Percentiles rank a stretch among this genome's conserved stretches.
These are phyloP conservation scores for Acanthochromis polyacanthus DNA, from an alignment of 2,113 vertebrate genomes.

Conservation along the genomic window DNA sequence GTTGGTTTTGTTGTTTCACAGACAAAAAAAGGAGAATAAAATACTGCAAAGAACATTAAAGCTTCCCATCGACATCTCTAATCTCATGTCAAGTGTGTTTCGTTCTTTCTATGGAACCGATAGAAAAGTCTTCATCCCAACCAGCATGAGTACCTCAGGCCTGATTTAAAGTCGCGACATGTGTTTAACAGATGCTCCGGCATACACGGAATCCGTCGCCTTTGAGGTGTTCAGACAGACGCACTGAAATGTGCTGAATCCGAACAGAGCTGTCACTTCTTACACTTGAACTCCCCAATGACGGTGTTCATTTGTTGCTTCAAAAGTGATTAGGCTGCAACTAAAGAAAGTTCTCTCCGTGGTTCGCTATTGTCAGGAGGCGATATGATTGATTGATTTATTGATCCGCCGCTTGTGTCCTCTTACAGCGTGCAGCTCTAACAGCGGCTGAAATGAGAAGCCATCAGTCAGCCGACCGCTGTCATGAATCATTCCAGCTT, in stretches of 20 bases:
- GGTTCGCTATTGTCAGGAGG: slow-evolving; percentile 40
- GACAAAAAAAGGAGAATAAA: too few species aligned
- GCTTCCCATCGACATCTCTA: background rate
- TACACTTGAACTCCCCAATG: slow-evolving; percentile 31
- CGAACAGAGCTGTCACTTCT: slow-evolving; percentile 41
- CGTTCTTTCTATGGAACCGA: background rate
- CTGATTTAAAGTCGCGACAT: slow-evolving; percentile 53
- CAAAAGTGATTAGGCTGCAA: slow-evolving; percentile 56
- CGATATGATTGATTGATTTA: slow-evolving; percentile 60
- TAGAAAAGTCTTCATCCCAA: background rate
- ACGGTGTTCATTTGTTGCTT: slow-evolving; percentile 54
- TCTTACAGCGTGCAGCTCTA: slow-evolving; percentile 4
- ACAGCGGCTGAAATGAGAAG: slow-evolving; percentile 42
- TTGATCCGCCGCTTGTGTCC: slow-evolving; percentile 59
- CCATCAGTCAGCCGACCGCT: slow-evolving; percentile 63
- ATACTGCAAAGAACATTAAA: too few species aligned
- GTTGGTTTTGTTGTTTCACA: too few species aligned
- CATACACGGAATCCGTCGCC: slow-evolving; percentile 38
- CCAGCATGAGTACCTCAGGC: slow-evolving; percentile 31
- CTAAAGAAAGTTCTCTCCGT: slow-evolving; percentile 29
- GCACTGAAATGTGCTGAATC: slow-evolving; percentile 53
- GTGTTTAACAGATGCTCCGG: slow-evolving; percentile 68
- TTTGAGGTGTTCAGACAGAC: slow-evolving; percentile 40
- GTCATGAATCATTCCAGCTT: slow-evolving; percentile 57
- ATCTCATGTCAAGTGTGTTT: background rate